Conservation (phyloP, 2,888 invertebrate genomes). For the Netelia fuscicornis region DNA sequence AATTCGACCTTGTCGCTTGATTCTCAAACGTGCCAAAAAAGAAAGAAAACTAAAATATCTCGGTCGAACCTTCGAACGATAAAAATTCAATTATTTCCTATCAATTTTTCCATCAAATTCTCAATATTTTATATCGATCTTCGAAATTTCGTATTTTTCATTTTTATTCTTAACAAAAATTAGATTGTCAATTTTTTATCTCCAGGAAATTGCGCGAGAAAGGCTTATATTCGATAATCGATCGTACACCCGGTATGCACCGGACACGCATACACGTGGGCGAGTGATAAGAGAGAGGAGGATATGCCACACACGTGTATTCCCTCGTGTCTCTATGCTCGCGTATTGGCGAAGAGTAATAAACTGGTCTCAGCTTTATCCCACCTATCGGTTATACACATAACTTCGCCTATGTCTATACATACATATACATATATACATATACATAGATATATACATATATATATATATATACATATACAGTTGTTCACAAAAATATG, state of each 20-base stretch:
- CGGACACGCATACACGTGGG: not conserved
- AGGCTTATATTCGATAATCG: not conserved
- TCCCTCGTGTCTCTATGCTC: not conserved
- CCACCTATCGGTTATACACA: not conserved
- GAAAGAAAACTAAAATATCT: too few species aligned
- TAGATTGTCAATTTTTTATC: not conserved
- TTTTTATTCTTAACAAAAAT: too few species aligned
- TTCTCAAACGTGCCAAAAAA: too few species aligned
- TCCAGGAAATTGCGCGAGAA: not conserved
- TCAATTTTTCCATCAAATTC: not conserved
- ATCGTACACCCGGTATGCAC: constrained; percentile 24
- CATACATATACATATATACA: constrained; percentile 1
- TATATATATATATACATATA: not conserved
- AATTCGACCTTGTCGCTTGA: too few species aligned
- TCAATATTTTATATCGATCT: not conserved
- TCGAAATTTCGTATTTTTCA: too few species aligned
- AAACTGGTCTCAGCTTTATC: not conserved
- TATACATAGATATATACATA: not conserved
- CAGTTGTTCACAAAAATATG: not conserved
- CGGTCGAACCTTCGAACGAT: too few species aligned
- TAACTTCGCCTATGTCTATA: not conserved
- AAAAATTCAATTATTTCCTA: not conserved
- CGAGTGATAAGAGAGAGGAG: constrained; percentile 10
- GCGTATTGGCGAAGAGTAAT: not conserved
- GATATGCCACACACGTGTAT: not conserved